These are phyloP conservation scores for Notiomystis cincta DNA, from an alignment of 2,113 vertebrate species.

Conservation along the genomic window DNA sequence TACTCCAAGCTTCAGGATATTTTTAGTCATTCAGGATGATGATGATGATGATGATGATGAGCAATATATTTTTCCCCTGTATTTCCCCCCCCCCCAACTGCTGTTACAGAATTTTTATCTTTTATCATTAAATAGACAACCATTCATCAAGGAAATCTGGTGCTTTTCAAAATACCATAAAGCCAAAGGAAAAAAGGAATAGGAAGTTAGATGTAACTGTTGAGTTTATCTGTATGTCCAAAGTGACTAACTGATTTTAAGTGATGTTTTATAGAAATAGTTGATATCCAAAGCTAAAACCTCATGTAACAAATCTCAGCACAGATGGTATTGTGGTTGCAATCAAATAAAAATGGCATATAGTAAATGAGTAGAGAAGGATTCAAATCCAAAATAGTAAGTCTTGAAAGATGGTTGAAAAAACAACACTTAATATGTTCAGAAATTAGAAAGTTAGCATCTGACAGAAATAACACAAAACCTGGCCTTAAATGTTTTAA, in stretches of 20 bases:
- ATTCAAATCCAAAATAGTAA: conserved; percentile 8
- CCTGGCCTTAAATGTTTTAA: not conserved
- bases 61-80: not conserved
- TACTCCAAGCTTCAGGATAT: not conserved
- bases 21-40: not conserved
- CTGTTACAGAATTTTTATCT: not conserved
- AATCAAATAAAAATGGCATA: conserved; percentile 3
- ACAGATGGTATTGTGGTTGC: conserved; percentile 55
- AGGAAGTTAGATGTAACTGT: not conserved
- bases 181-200: not conserved
- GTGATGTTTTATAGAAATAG: conserved; percentile 26
- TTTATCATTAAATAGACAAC: not conserved
- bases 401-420: not conserved
- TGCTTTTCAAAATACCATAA: not conserved
- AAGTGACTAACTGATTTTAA: conserved; percentile 42
- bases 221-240: conserved; percentile 15
- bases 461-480: not conserved
- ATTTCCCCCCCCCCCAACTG: not conserved
- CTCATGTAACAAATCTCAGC: conserved; percentile 28
- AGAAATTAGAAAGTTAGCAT: not conserved
- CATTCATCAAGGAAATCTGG: not conserved
- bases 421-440: not conserved
- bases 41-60: not conserved
- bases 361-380: not conserved
- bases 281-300: conserved; percentile 11